Evolutionary conservation across 2,888 invertebrate species (phyloP), one percentile per base, ranked within the genome.

Genomic region (Sinohyriopsis cumingii): DNA sequence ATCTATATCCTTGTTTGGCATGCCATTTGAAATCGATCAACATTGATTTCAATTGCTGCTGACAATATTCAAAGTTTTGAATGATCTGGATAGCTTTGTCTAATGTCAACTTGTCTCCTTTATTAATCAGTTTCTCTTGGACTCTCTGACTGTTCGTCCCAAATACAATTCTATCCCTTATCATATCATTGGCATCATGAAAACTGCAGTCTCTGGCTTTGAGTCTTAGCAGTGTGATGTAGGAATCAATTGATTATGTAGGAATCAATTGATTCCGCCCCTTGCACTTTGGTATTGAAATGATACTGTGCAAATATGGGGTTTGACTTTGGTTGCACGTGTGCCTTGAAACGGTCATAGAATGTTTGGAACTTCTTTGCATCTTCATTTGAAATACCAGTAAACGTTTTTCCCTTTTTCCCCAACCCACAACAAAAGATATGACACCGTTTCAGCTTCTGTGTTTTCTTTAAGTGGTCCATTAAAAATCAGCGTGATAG

Each of bases 51-150:
- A 67, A 20, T 25, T 67, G 67, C 33, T 67, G 55, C 53, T 25
- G 18, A 7, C 55, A 61, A n/a, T 67, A 67, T 55, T 67, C 62
- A 9, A 67, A 54, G n/a, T 7, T 55, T 62, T 67, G 67, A 15
- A 28, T 61, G 28, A 61, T 67, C 55, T 61, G 61, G 54, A 61
- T 24, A 2, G 67, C 67, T 55, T 55, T 45, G 18, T 66, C 59
- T 60, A 66, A 20, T 19, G 66, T 66, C 45, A 59, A 45, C 2
- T 60, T 25, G n/a, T 18, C 22, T 53, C 66, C 33, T 24, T 53
- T 15, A 18, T 66, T 1, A 12, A 66, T 66, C 6, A 66, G 24
- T 22, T 59, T 66, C 25, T 66, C 66, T 15, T n/a, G 25, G 5
- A 54, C 24, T 55, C 33, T 67, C 20, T 22, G 4, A 19, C 24